Percentiles rank a stretch among this genome's conserved stretches.
phyloP scores from a whole-genome alignment of 2,113 vertebrate genomes.

The Hassar affinis region DNA sequence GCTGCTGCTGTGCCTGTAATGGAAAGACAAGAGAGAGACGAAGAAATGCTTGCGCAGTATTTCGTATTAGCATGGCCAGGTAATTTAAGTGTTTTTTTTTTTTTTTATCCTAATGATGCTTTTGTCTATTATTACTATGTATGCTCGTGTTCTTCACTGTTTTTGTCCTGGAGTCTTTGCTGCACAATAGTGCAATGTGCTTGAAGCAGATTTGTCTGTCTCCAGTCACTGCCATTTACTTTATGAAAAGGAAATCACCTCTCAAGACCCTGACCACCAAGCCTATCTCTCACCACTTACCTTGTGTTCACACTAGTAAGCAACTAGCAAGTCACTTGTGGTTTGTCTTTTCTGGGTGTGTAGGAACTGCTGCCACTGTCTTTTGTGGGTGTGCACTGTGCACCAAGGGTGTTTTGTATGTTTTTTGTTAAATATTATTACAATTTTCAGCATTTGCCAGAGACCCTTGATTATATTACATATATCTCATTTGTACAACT shows the following conservation, averaged over 20 bases:
- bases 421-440: too few species aligned
- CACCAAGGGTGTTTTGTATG: not conserved
- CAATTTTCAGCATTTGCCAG: too few species aligned
- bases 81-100: not conserved
- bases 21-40: slow-evolving; percentile 51
- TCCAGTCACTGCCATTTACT: slow-evolving; percentile 80
- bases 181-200: slow-evolving; percentile 67
- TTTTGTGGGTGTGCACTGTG: not conserved
- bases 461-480: not conserved
- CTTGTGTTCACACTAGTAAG: not conserved
- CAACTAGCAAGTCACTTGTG: not conserved
- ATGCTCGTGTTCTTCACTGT: slow-evolving; percentile 46
- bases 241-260: slow-evolving; percentile 61
- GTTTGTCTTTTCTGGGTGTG: not conserved
- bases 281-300: slow-evolving; percentile 11
- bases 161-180: slow-evolving; percentile 62
- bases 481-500: too few species aligned
- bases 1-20: slow-evolving; percentile 61
- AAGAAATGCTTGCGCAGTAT: slow-evolving; percentile 63
- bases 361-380: not conserved
- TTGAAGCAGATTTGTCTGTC: slow-evolving; percentile 72
- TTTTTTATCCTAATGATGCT: not conserved
- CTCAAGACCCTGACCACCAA: slow-evolving; percentile 48
- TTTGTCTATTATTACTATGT: slow-evolving; percentile 50
- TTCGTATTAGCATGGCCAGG: not conserved